A percentile compares a stretch with the other conserved stretches of the same genome.
These are phyloP conservation scores for Numenius arquata DNA, from an alignment of 2,113 vertebrate species.

Conservation along the genomic window DNA sequence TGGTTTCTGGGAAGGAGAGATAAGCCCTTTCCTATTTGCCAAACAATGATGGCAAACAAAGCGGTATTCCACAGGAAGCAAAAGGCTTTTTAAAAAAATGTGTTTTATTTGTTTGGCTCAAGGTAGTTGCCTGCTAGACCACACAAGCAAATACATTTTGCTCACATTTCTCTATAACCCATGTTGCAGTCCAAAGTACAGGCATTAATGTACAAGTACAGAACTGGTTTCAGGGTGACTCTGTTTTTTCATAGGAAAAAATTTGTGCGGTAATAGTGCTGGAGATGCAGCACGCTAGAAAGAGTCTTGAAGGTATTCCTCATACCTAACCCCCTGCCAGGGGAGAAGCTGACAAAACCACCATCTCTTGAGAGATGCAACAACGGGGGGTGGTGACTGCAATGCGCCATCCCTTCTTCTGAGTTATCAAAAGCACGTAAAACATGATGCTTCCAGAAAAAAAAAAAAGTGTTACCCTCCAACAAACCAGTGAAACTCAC, in stretches of 20 bases:
- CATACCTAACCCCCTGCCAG: background rate
- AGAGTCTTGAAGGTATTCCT: background rate
- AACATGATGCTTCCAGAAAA: background rate
- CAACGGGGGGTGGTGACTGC: background rate
- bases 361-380: background rate
- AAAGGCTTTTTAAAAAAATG: slow-evolving; percentile 17
- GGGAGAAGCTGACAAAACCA: background rate
- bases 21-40: slow-evolving; percentile 53
- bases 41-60: slow-evolving; percentile 55
- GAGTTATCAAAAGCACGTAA: background rate
- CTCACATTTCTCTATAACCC: background rate
- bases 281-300: background rate
- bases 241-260: background rate
- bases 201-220: background rate
- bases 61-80: background rate
- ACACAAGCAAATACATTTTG: slow-evolving; percentile 26
- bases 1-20: slow-evolving; percentile 57
- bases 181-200: background rate
- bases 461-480: background rate
- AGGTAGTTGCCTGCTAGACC: background rate
- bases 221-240: background rate
- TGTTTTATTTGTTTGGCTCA: slow-evolving; percentile 32
- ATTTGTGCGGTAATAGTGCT: background rate
- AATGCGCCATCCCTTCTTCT: background rate
- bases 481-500: background rate